Percentiles rank a stretch among this genome's conserved stretches.
These are phyloP conservation scores for Polia nebulosa DNA, from an alignment of 2,888 invertebrate genomes.

Conservation along the genomic window DNA sequence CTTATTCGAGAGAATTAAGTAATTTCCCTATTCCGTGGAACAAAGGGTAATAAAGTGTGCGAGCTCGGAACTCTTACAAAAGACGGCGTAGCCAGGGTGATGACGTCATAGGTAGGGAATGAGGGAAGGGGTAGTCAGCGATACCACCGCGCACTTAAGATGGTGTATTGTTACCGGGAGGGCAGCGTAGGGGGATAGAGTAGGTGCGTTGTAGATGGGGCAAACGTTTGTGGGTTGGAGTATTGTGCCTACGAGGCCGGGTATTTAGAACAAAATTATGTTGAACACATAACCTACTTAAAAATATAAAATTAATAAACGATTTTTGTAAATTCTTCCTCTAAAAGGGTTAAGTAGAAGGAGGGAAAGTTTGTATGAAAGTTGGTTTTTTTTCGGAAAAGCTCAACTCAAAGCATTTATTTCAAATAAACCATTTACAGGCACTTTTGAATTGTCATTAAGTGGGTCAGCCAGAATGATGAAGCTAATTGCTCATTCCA, in stretches of 20 bases:
- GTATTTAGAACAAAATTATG: background rate
- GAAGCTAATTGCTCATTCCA: too few species aligned
- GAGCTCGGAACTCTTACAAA: conserved; percentile 58
- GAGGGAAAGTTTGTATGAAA: too few species aligned
- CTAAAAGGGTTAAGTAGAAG: too few species aligned
- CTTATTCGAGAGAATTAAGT: conserved; percentile 53
- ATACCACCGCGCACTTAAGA: conserved; percentile 75
- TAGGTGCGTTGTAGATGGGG: conserved; percentile 47
- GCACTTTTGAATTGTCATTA: too few species aligned
- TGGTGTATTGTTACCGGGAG: conserved; percentile 70
- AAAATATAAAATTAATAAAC: background rate
- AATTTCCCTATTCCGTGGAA: conserved; percentile 62
- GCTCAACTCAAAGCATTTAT: too few species aligned
- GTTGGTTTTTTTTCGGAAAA: too few species aligned
- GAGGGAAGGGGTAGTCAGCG: conserved; percentile 41
- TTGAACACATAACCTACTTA: background rate
- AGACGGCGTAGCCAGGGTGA: conserved; percentile 34
- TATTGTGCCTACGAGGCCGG: conserved; percentile 38
- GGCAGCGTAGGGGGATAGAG: conserved; percentile 53
- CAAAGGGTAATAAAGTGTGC: conserved; percentile 65
- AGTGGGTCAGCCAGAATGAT: too few species aligned
- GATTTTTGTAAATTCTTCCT: too few species aligned
- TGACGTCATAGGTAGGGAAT: conserved; percentile 36
- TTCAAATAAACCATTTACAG: too few species aligned
- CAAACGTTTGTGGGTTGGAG: conserved; percentile 15